Conservation (phyloP, 2,113 vertebrate species). For the Poeciliopsis prolifica region DNA sequence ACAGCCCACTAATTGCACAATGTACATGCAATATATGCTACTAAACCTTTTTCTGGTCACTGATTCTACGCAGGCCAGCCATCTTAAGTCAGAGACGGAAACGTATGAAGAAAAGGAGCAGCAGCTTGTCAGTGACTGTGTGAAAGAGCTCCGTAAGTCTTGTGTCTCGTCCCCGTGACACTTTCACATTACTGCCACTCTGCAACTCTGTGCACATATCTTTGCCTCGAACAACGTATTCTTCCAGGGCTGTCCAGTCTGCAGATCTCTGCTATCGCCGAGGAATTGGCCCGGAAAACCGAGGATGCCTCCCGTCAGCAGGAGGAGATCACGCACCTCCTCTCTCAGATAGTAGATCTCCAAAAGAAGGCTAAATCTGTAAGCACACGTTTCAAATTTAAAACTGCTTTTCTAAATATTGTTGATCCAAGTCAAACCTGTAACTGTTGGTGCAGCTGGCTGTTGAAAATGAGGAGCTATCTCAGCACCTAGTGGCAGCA, state of each 20-base stretch:
- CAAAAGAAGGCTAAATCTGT: conserved; percentile 98
- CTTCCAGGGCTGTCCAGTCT: conserved; percentile 89
- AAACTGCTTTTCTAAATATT: too few species aligned
- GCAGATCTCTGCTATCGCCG: conserved; percentile 91
- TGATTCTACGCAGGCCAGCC: conserved; percentile 83
- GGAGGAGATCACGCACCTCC: conserved; percentile 97
- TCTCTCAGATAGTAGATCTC: conserved; percentile 95
- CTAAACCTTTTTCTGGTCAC: not conserved
- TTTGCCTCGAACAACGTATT: not conserved
- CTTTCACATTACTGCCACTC: not conserved
- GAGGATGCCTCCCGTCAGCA: conserved; percentile 96
- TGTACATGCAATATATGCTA: not conserved
- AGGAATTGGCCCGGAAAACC: conserved; percentile 94
- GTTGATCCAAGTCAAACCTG: not conserved
- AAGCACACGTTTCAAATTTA: conserved; percentile 34
- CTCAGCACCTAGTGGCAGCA: conserved; percentile 93
- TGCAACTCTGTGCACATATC: not conserved
- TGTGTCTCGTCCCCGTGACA: not conserved
- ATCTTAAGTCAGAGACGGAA: conserved; percentile 96
- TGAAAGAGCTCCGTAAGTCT: conserved; percentile 93
- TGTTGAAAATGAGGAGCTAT: conserved; percentile 96
- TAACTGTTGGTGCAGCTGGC: conserved; percentile 81
- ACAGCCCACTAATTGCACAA: not conserved
- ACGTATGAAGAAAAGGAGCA: conserved; percentile 97
- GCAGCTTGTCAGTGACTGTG: conserved; percentile 96